These are phyloP conservation scores for Sesamia nonagrioides DNA, from an alignment of 1,140 invertebrate species.

Conservation along the genomic window DNA sequence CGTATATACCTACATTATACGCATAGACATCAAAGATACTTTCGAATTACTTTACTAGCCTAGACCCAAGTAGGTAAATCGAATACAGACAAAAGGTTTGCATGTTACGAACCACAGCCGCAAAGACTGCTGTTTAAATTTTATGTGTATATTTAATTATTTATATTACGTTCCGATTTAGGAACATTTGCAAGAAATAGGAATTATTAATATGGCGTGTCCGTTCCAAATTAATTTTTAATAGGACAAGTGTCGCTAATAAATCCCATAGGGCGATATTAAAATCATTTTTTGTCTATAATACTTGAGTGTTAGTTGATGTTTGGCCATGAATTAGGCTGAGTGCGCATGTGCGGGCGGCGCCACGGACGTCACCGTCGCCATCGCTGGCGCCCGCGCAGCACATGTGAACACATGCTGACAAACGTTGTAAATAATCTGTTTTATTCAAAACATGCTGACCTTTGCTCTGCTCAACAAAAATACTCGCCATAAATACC, in stretches of 20 bases:
- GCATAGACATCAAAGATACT: neutral
- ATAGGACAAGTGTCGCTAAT: conserved; percentile 37
- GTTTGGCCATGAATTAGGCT: conserved; percentile 55
- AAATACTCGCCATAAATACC: conserved; percentile 11
- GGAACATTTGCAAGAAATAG: conserved; percentile 7
- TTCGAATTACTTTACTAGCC: neutral
- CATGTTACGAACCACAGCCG: neutral
- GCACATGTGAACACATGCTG: conserved; percentile 70
- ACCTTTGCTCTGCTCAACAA: conserved; percentile 51
- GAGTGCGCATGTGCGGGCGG: conserved; percentile 69
- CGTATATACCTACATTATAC: no score
- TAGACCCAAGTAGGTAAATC: neutral
- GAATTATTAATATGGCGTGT: conserved; percentile 25
- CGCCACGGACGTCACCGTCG: conserved; percentile 37
- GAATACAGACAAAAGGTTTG: neutral
- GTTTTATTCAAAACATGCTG: conserved; percentile 58
- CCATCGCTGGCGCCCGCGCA: conserved; percentile 61
- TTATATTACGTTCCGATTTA: conserved; percentile 9
- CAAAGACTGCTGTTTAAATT: conserved; percentile 9
- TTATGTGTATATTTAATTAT: conserved; percentile 1
- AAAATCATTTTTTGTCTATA: conserved; percentile 34
- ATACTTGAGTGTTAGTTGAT: conserved; percentile 26
- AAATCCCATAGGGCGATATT: conserved; percentile 25
- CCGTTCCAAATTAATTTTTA: conserved; percentile 23
- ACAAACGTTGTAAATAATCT: conserved; percentile 68